Conservation (phyloP, 2,797 vertebrate species). For the Lacerta bilineata region DNA sequence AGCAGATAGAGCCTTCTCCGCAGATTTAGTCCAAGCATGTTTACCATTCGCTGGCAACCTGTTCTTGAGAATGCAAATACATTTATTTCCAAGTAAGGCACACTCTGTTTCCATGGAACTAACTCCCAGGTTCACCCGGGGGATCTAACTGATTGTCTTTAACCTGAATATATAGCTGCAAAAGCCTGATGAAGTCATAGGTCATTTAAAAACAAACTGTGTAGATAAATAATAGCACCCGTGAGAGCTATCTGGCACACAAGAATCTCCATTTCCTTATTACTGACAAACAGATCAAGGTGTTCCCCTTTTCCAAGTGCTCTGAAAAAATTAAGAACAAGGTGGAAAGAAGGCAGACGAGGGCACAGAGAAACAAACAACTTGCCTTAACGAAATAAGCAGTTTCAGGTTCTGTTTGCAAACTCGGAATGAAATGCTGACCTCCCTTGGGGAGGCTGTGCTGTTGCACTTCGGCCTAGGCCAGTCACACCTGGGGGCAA, state of each 20-base stretch:
- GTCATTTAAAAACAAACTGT: neutral
- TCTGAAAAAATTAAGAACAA: neutral
- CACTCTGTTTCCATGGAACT: neutral
- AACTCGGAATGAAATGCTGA: neutral
- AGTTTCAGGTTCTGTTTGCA: neutral
- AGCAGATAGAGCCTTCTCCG: neutral
- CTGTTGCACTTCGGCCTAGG: neutral
- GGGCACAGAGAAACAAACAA: neutral
- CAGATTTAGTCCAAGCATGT: neutral
- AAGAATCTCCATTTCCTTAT: slow-evolving; percentile 25
- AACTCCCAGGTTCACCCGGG: neutral
- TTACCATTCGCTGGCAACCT: neutral
- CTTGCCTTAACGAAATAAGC: neutral
- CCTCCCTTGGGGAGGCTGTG: neutral
- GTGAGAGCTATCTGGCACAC: neutral
- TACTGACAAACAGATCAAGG: neutral
- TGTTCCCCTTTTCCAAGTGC: neutral
- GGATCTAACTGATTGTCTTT: neutral
- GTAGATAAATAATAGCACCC: neutral
- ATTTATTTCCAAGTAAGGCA: neutral
- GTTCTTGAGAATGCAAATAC: neutral
- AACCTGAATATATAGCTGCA: neutral
- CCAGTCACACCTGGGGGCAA: neutral
- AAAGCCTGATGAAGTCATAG: neutral
- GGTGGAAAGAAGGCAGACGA: neutral